Conservation (phyloP, 2,888 invertebrate genomes). For the Andrena praecox region DNA sequence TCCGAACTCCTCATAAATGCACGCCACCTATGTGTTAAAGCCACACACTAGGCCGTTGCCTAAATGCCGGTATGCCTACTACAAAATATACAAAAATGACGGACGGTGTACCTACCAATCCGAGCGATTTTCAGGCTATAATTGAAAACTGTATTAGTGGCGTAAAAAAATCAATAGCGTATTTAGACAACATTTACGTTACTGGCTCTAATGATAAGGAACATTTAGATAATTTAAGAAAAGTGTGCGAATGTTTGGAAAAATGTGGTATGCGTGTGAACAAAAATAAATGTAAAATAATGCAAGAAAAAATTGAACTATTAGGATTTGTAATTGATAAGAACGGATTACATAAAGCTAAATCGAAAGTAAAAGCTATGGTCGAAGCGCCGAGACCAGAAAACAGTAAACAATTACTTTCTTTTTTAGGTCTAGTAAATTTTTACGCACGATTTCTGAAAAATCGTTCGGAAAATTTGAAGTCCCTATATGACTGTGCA, state of each 20-base stretch:
- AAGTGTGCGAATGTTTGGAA: not conserved
- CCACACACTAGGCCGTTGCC: no score
- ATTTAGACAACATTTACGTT: constrained; percentile 36
- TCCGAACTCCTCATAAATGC: no score
- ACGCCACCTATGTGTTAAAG: no score
- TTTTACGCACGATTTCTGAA: constrained; percentile 79
- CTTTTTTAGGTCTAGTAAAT: constrained; percentile 73
- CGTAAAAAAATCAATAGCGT: not conserved
- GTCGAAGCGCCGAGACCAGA: constrained; percentile 61
- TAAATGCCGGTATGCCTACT: no score
- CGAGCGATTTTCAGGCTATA: not conserved
- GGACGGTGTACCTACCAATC: not conserved
- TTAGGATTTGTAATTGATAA: constrained; percentile 70
- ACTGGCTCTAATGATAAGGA: constrained; percentile 22
- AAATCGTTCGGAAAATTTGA: constrained; percentile 66
- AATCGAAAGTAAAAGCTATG: constrained; percentile 68
- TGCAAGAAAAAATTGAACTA: constrained; percentile 63
- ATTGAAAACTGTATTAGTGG: not conserved
- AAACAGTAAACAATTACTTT: constrained; percentile 63
- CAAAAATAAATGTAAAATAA: constrained; percentile 69
- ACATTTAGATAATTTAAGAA: constrained; percentile 12
- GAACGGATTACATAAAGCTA: constrained; percentile 65
- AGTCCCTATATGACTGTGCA: constrained; percentile 66
- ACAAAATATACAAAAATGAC: not conserved
- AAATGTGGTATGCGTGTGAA: constrained; percentile 33